Percentiles rank a stretch among this genome's conserved stretches.
Evolutionary conservation across 2,797 vertebrate genomes (phyloP).

Genomic region (Lithobates pipiens): DNA sequence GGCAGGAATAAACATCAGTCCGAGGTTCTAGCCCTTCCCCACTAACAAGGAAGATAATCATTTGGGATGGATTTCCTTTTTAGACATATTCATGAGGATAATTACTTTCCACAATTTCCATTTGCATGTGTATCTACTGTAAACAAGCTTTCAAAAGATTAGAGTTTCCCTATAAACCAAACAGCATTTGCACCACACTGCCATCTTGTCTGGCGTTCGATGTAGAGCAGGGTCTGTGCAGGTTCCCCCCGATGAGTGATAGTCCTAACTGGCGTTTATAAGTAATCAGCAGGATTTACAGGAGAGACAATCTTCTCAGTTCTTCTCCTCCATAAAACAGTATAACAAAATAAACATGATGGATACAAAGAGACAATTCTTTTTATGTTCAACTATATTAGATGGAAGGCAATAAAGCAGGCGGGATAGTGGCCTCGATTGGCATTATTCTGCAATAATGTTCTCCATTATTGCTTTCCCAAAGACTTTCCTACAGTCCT

Average conservation of each 20-base stretch:
- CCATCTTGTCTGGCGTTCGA: not conserved
- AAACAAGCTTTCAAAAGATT: too few relatives aligned
- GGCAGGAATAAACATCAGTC: too few relatives aligned
- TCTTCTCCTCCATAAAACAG: constrained; percentile 50
- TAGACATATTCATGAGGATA: too few relatives aligned
- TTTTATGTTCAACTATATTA: constrained; percentile 60
- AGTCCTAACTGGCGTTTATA: constrained; percentile 39
- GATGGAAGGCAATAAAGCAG: constrained; percentile 56
- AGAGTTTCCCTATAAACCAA: too few relatives aligned
- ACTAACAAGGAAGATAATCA: too few relatives aligned
- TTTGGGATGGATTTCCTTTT: too few relatives aligned
- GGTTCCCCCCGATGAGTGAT: constrained; percentile 2
- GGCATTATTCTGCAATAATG: constrained; percentile 55
- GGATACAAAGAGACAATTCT: constrained; percentile 57
- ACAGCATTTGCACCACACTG: too few relatives aligned
- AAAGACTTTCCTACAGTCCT: constrained; percentile 4
- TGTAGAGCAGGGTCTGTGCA: not conserved
- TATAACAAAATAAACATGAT: constrained; percentile 61
- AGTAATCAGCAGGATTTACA: constrained; percentile 44
- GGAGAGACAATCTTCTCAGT: constrained; percentile 41
- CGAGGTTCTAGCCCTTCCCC: too few relatives aligned
- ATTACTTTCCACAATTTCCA: too few relatives aligned
- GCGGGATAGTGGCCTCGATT: constrained; percentile 33
- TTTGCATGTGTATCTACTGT: too few relatives aligned
- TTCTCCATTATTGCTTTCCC: constrained; percentile 50